Evolutionary conservation across 2,888 invertebrate species (phyloP).

Genomic region (Cephus sareptanus): DNA sequence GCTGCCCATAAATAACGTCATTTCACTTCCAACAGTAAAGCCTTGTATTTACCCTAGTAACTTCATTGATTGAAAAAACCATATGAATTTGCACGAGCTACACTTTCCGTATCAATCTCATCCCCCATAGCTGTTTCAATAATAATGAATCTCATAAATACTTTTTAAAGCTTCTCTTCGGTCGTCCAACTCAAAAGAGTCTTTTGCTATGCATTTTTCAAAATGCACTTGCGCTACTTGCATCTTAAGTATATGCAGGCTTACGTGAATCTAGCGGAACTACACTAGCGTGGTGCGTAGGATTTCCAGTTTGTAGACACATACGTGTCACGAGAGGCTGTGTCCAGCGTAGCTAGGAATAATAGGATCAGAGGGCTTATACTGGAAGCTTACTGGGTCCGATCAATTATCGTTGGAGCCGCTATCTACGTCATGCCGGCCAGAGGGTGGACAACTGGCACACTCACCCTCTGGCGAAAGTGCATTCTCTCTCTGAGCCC

Average conservation of each 20-base stretch:
- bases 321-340: not conserved
- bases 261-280: no score
- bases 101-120: not conserved
- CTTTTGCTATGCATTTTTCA: no score
- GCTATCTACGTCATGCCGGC: conserved; percentile 51
- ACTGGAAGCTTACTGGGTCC: conserved; percentile 55
- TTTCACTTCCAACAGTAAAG: not conserved
- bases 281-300: not conserved
- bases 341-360: conserved; percentile 35
- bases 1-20: not conserved
- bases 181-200: no score
- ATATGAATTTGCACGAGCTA: conserved; percentile 24
- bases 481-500: not conserved
- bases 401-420: conserved; percentile 58
- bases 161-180: not conserved
- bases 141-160: not conserved
- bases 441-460: not conserved
- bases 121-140: not conserved
- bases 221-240: no score
- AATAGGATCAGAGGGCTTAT: conserved; percentile 59
- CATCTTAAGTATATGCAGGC: no score
- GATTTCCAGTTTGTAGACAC: not conserved
- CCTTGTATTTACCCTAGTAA: not conserved
- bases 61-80: conserved; percentile 18
- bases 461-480: not conserved